These are phyloP conservation scores for Drosophila rufa DNA, from an alignment of 1,140 invertebrate species.

Conservation along the genomic window DNA sequence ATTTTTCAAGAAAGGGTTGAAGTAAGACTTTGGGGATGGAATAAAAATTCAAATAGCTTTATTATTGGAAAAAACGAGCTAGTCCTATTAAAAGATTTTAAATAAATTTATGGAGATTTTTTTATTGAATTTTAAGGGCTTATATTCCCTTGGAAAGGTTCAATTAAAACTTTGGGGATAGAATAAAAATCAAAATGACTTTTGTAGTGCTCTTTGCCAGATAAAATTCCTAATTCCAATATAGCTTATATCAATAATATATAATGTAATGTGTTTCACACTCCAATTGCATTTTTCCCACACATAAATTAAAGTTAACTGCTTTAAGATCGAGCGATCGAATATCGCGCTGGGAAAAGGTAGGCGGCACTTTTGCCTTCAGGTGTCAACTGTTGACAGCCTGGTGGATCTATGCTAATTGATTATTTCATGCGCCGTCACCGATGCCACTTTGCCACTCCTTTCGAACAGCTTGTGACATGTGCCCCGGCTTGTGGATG, in stretches of 20 bases:
- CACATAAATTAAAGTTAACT: conserved; percentile 14
- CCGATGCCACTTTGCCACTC: conserved; percentile 15
- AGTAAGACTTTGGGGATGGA: too few species aligned
- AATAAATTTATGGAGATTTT: too few species aligned
- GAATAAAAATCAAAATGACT: neutral
- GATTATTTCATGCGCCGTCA: conserved; percentile 51
- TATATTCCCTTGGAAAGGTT: neutral
- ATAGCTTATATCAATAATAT: too few species aligned
- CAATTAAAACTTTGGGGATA: neutral
- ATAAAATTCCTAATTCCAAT: too few species aligned
- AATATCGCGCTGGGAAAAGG: conserved; percentile 6
- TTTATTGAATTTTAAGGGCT: too few species aligned
- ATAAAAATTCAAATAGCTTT: too few species aligned
- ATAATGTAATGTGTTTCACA: neutral
- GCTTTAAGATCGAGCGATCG: conserved; percentile 13
- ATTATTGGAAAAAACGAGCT: too few species aligned
- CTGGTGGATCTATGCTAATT: conserved; percentile 41
- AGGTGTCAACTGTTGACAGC: conserved; percentile 57
- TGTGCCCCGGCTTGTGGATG: conserved; percentile 18
- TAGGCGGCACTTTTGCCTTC: conserved; percentile 5
- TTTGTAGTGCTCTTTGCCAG: too few species aligned
- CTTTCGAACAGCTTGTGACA: conserved; percentile 24
- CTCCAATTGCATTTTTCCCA: conserved; percentile 18
- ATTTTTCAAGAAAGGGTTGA: neutral
- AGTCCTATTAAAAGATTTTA: too few species aligned